These are phyloP conservation scores for Erethizon dorsatum DNA, from an alignment of 2,797 vertebrate genomes.

Conservation along the genomic window DNA sequence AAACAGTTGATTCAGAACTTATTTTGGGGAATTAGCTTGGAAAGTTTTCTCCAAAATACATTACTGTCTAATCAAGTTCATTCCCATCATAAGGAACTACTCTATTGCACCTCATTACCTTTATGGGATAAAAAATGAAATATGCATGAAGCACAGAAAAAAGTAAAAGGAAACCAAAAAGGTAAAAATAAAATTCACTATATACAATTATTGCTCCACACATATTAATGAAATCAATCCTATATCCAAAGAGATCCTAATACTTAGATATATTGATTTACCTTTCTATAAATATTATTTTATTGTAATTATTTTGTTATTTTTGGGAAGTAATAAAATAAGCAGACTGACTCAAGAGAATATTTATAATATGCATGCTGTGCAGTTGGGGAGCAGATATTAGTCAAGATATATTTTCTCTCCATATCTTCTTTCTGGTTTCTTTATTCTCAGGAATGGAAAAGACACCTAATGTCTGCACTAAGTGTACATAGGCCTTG, in stretches of 20 bases:
- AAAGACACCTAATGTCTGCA: background rate
- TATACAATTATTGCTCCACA: background rate
- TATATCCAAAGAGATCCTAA: background rate
- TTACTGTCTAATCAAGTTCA: background rate
- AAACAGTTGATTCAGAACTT: background rate
- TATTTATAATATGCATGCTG: background rate
- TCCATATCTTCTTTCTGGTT: background rate
- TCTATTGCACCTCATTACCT: background rate
- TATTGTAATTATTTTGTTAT: background rate
- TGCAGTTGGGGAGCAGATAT: background rate
- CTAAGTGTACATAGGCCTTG: background rate
- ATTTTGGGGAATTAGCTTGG: background rate
- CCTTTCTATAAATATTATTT: background rate
- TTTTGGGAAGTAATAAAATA: slow-evolving; percentile 16
- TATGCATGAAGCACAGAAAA: background rate
- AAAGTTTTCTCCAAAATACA: background rate
- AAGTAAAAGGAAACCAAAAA: background rate
- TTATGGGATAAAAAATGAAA: slow-evolving; percentile 1
- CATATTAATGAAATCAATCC: background rate
- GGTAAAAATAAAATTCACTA: background rate
- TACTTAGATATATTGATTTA: background rate
- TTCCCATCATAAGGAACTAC: background rate
- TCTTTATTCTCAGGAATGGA: background rate
- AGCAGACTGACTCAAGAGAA: background rate
- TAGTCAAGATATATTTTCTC: background rate